Evolutionary conservation across 1,140 invertebrate species (phyloP).

Genomic region (Drosophila bocqueti): DNA sequence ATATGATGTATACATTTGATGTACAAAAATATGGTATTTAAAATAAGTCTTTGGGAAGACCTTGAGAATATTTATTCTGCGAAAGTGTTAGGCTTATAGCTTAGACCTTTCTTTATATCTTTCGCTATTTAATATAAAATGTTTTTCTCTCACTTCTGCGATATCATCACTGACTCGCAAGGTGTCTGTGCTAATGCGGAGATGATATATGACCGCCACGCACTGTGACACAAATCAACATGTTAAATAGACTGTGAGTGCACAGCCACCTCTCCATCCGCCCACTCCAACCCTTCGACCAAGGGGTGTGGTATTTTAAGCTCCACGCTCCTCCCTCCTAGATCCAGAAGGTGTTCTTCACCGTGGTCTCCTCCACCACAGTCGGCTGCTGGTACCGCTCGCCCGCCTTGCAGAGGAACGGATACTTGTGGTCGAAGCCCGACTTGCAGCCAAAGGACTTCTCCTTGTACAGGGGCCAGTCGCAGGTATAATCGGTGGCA

Average conservation of each 20-base stretch:
- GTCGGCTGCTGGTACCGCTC: constrained; percentile 37
- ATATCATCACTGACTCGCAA: constrained; percentile 28
- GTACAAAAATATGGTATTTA: no score
- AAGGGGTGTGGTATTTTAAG: constrained; percentile 24
- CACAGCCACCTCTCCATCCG: not conserved
- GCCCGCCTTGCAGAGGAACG: constrained; percentile 47
- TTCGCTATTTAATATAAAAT: constrained; percentile 20
- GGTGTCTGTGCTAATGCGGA: constrained; percentile 58
- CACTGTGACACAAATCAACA: constrained; percentile 72
- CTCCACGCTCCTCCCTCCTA: constrained; percentile 13
- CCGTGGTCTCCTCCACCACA: constrained; percentile 11
- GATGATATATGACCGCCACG: constrained; percentile 72
- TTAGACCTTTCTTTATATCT: not conserved
- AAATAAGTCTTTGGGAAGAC: no score
- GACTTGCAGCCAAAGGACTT: constrained; percentile 50
- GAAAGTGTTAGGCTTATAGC: no score
- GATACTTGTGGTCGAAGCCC: constrained; percentile 50
- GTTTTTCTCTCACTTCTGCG: no score
- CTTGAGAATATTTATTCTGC: no score
- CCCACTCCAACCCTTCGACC: constrained; percentile 8
- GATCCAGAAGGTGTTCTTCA: not conserved
- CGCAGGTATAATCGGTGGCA: constrained; percentile 45
- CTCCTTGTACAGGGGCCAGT: constrained; percentile 43
- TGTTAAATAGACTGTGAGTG: constrained; percentile 70
- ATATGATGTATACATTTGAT: no score